phyloP scores from a whole-genome alignment of 2,888 invertebrate genomes.

The Trichacis sp. region DNA sequence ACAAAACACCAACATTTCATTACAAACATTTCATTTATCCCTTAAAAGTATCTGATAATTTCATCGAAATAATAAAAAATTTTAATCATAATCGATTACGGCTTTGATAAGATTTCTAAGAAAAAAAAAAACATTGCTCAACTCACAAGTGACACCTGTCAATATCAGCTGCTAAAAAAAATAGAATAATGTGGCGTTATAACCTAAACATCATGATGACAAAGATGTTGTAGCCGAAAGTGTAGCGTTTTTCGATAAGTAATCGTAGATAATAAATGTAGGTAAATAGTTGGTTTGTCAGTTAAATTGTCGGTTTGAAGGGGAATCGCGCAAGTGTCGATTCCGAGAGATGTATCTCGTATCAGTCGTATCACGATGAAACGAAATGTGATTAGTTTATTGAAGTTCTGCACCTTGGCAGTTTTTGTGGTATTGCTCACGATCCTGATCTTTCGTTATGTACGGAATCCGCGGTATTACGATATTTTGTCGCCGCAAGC shows the following conservation, averaged over 20 bases:
- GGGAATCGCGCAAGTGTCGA: background rate
- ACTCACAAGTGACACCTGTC: constrained; percentile 11
- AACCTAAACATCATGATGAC: constrained; percentile 19
- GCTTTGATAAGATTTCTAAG: no score
- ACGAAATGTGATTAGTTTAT: constrained; percentile 65
- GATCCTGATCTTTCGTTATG: constrained; percentile 61
- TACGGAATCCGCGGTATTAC: constrained; percentile 48
- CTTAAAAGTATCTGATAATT: no score
- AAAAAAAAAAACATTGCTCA: no score
- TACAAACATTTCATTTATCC: no score
- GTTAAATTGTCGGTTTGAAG: background rate
- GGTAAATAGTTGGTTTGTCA: no score
- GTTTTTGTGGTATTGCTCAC: constrained; percentile 61
- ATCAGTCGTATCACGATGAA: constrained; percentile 55
- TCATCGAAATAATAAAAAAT: no score
- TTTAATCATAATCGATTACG: no score
- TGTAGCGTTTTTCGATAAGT: constrained; percentile 3
- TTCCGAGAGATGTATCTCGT: constrained; percentile 12
- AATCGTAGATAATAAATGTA: constrained; percentile 13
- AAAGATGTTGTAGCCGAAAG: no score
- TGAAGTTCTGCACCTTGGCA: constrained; percentile 62
- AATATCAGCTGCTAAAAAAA: constrained; percentile 35
- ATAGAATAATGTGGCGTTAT: constrained; percentile 26
- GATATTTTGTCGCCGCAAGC: constrained; percentile 38
- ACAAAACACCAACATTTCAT: no score